Evolutionary conservation across 1,140 invertebrate species (phyloP).

Genomic region (Drosophila bocqueti): DNA sequence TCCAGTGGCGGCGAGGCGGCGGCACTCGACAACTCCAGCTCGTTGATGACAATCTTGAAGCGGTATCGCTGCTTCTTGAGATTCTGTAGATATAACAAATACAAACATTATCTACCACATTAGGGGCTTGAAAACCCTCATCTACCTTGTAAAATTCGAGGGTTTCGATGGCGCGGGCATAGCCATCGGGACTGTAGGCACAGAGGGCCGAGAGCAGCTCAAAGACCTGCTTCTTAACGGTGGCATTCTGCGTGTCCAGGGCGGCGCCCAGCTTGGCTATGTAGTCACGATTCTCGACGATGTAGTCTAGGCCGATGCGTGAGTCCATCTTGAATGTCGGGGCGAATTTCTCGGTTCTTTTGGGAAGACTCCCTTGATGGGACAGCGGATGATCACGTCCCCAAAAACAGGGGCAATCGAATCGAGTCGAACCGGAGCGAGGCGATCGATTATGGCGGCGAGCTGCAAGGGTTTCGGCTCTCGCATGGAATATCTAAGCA

Average conservation of each 20-base stretch:
- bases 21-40: conserved; percentile 91
- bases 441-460: conserved; percentile 64
- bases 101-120: not conserved
- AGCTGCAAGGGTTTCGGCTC: conserved; percentile 51
- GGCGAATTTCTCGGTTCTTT: conserved; percentile 17
- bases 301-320: conserved; percentile 95
- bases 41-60: conserved; percentile 93
- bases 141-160: conserved; percentile 94
- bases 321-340: conserved; percentile 89
- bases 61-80: conserved; percentile 94
- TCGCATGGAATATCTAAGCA: conserved; percentile 71
- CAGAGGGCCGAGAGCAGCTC: conserved; percentile 95
- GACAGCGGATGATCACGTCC: conserved; percentile 27
- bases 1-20: conserved; percentile 87
- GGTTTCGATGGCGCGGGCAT: conserved; percentile 93
- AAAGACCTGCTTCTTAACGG: conserved; percentile 96
- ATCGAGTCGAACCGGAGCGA: conserved; percentile 44
- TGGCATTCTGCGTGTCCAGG: conserved; percentile 92
- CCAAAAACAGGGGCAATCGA: conserved; percentile 25
- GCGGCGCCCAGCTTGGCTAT: conserved; percentile 95
- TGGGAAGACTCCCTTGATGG: not conserved
- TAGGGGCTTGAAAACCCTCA: not conserved
- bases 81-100: conserved; percentile 86
- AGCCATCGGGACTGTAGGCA: conserved; percentile 94
- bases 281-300: conserved; percentile 96